phyloP scores from a whole-genome alignment of 2,797 vertebrate genomes.

The Phalloptychus januarius region DNA sequence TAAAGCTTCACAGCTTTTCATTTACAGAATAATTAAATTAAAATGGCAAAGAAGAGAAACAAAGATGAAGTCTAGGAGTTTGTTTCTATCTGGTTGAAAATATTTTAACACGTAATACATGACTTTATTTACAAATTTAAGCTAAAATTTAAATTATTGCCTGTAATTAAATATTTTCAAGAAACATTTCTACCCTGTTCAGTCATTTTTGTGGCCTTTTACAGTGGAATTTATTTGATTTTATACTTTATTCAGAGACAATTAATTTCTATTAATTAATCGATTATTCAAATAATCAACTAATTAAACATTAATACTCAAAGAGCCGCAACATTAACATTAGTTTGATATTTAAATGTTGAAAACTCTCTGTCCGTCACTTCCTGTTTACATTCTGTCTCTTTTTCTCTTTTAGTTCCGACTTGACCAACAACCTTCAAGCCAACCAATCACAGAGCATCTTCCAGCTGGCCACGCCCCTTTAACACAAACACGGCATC shows the following conservation, averaged over 20 bases:
- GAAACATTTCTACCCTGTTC: not conserved
- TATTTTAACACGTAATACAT: not conserved
- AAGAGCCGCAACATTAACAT: not conserved
- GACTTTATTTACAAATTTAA: not conserved
- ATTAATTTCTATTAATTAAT: no score
- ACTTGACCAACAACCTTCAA: conserved; percentile 55
- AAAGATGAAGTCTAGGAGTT: not conserved
- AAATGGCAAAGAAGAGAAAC: not conserved
- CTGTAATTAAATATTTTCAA: not conserved
- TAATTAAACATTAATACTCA: no score
- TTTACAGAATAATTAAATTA: not conserved
- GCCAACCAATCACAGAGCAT: conserved; percentile 74
- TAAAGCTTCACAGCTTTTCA: not conserved
- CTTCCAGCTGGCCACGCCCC: conserved; percentile 73
- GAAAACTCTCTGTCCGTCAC: not conserved
- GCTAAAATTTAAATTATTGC: not conserved
- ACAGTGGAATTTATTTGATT: not conserved
- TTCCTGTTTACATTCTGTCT: not conserved
- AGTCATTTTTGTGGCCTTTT: not conserved
- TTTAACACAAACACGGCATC: conserved; percentile 59
- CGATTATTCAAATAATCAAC: no score
- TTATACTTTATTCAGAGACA: not conserved
- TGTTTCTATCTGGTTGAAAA: not conserved
- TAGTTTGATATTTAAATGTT: not conserved
- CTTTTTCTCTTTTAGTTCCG: conserved; percentile 47